Evolutionary conservation across 2,797 vertebrate genomes (phyloP), one percentile per base, ranked within the genome.

Genomic region (Poeciliopsis infans): DNA sequence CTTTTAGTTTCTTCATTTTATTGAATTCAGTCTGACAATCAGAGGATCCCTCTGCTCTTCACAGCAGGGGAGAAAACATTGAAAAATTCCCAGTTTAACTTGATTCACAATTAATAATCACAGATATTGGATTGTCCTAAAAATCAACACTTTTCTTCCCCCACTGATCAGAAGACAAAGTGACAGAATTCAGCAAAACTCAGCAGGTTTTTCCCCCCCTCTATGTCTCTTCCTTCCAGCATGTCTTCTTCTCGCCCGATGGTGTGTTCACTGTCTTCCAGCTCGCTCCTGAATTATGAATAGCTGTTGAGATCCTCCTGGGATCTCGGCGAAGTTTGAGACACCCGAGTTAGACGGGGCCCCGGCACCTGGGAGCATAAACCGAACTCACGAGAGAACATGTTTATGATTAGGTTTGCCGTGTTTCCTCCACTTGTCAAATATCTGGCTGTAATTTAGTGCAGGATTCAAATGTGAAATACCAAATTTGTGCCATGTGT

Each of bases 271-370:
- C 81, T 79, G 83, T 68, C 83, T 78, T 83, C 76, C 77, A 49
- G 55, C 80, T 81, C 39, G 23, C 68, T 86, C 79, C 74, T 91
- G 86, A 91, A 91, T 90, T 89, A 90, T 87, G 80, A 85, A 88
- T 87, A 71, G 47, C 33, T 76, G 84, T 79, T 84, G 28, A n/a
- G 80, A 64, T 76, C 76, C 79, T 82, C 84, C 74, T 68, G 82
- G 84, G 82, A 87, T 82, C 53, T 57, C 45, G 73, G 55, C 12
- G 71, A 80, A 82, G 74, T 39, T 72, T 72, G 51, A 86, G 78
- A 85, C 82, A 86, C 77, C 76, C 66, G 83, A 81, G 76, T 43
- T 7, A 71, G 74, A 86, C 80, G 64, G 72, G 68, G 74, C 12
- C 59, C 39, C 36, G 11, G 4, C 70, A 25, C 76, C 45, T 31